These are phyloP conservation scores for Poecilia velifera DNA, from an alignment of 2,797 vertebrate species.

Conservation along the genomic window DNA sequence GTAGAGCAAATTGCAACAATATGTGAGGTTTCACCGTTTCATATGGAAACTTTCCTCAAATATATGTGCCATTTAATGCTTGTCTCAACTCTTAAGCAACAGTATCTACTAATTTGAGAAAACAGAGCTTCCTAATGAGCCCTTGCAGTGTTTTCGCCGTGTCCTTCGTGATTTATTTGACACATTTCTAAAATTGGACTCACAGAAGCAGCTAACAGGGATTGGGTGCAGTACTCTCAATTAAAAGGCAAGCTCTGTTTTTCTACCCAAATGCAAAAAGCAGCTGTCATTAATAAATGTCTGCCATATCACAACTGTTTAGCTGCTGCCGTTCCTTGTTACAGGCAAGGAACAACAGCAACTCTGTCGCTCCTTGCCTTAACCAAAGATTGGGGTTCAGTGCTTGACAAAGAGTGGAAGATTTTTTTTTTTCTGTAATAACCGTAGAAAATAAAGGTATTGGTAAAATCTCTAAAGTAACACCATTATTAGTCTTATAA, in stretches of 20 bases:
- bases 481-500: not conserved
- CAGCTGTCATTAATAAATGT: constrained; percentile 3
- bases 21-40: not conserved
- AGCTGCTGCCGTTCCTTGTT: constrained; percentile 1
- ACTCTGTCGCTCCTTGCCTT: not conserved
- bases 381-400: not conserved
- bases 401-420: not conserved
- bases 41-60: not conserved
- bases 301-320: not conserved
- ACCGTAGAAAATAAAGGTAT: not conserved
- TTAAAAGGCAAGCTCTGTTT: constrained; percentile 1
- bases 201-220: not conserved
- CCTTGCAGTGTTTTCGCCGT: not conserved
- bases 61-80: not conserved
- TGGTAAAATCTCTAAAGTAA: not conserved
- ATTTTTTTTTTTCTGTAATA: not conserved
- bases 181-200: not conserved
- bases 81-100: not conserved
- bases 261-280: constrained; percentile 1
- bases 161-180: not conserved
- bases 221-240: not conserved
- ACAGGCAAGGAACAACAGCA: not conserved
- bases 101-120: not conserved
- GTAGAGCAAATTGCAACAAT: not conserved
- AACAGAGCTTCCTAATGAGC: not conserved